Percentiles rank a stretch among this genome's conserved stretches.
These are phyloP conservation scores for Trachymyrmex septentrionalis DNA, from an alignment of 1,140 invertebrate genomes.

Conservation along the genomic window DNA sequence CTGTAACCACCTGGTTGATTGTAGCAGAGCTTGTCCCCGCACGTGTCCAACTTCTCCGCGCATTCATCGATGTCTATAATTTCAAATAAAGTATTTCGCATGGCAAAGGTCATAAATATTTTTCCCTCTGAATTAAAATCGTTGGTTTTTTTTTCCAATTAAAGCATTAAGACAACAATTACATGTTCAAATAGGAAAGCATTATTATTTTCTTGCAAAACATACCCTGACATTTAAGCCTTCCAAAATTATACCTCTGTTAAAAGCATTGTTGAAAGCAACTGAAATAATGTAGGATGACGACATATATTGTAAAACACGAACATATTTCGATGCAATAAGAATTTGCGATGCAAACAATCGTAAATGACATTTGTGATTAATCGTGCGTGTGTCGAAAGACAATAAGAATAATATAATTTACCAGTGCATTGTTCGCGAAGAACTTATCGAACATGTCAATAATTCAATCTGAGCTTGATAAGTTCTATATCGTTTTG, in stretches of 20 bases:
- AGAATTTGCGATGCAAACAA: background rate
- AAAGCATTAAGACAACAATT: background rate
- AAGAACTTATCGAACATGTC: conserved; percentile 6
- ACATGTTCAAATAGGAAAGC: background rate
- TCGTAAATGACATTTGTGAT: background rate
- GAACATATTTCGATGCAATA: background rate
- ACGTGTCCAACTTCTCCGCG: conserved; percentile 76
- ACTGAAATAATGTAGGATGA: background rate
- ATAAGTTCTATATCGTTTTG: background rate
- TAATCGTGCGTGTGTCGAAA: background rate
- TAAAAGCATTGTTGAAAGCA: conserved; percentile 22
- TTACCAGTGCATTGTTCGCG: conserved; percentile 9
- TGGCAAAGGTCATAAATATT: background rate
- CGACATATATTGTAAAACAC: background rate
- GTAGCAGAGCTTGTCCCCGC: conserved; percentile 86
- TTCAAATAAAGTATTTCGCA: background rate
- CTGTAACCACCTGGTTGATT: conserved; percentile 88
- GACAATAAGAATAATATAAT: background rate
- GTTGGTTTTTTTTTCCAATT: background rate
- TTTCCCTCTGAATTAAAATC: background rate
- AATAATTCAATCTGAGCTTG: conserved; percentile 10
- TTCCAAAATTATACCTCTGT: background rate
- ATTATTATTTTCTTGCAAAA: conserved; percentile 3
- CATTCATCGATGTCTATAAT: conserved; percentile 88
- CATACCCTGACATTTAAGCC: background rate